Conservation (phyloP, 2,797 vertebrate species). For the Acrossocheilus wenchowensis region DNA sequence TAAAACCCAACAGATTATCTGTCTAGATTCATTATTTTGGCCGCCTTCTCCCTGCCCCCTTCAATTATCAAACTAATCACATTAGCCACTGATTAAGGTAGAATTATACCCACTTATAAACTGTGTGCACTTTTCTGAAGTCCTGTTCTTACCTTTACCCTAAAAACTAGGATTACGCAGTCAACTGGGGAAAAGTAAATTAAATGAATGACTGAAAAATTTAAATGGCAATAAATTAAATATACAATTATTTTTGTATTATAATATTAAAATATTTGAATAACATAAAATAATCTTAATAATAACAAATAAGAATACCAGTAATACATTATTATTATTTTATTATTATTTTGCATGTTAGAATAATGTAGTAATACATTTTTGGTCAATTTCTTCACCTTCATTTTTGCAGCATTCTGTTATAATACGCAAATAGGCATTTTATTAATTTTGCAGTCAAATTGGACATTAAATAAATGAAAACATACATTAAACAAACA, state of each 20-base stretch:
- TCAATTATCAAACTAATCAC: conserved; percentile 53
- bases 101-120: conserved; percentile 19
- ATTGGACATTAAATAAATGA: not conserved
- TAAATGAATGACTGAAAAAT: not conserved
- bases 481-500: not conserved
- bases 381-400: not conserved
- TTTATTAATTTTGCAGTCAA: not conserved
- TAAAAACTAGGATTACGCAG: not conserved
- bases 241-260: not conserved
- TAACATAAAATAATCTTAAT: not conserved
- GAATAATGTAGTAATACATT: not conserved
- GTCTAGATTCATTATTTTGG: conserved; percentile 63
- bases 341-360: not conserved
- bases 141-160: not conserved
- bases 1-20: conserved; percentile 72
- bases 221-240: not conserved
- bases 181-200: not conserved
- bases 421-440: not conserved
- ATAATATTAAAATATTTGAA: not conserved
- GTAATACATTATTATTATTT: not conserved
- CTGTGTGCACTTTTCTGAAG: not conserved
- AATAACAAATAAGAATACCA: not conserved
- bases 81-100: conserved; percentile 54
- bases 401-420: not conserved
- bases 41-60: conserved; percentile 38